These are phyloP conservation scores for Drosophila rufa DNA, from an alignment of 1,140 invertebrate genomes.

Conservation along the genomic window DNA sequence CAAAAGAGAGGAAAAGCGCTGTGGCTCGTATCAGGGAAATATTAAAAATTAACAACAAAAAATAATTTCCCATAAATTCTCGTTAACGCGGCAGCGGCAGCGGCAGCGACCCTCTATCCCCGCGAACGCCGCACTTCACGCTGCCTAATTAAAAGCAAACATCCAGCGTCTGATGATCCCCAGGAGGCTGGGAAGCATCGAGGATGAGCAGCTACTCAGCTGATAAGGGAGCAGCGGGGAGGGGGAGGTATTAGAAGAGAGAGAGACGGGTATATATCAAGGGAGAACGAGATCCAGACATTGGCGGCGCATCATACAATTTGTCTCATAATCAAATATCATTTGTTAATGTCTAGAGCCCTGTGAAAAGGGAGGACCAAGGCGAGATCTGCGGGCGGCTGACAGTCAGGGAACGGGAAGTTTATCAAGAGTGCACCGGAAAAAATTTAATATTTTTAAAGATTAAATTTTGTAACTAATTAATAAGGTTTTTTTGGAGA, in stretches of 20 bases:
- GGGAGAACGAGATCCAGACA: conserved; percentile 9
- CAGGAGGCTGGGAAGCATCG: conserved; percentile 32
- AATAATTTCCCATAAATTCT: conserved; percentile 84
- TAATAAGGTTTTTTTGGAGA: too few species aligned
- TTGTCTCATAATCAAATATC: conserved; percentile 83
- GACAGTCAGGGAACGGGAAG: conserved; percentile 2
- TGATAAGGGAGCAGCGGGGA: conserved; percentile 27
- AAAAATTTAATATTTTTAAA: too few species aligned
- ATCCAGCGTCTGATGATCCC: conserved; percentile 50
- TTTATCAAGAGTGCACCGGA: conserved; percentile 2
- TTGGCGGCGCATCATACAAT: conserved; percentile 72
- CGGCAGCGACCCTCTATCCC: neutral
- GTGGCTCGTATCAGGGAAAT: conserved; percentile 59
- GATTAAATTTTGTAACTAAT: too few species aligned
- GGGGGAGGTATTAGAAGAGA: conserved; percentile 1
- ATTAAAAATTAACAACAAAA: conserved; percentile 83
- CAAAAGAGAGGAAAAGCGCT: conserved; percentile 35
- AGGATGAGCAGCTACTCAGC: conserved; percentile 25
- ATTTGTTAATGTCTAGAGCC: conserved; percentile 75
- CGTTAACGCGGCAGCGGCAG: conserved; percentile 57
- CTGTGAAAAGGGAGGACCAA: conserved; percentile 29
- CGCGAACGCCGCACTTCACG: conserved; percentile 57
- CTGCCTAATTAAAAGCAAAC: conserved; percentile 81
- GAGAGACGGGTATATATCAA: neutral
- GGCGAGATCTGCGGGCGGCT: conserved; percentile 56